Conservation (phyloP, 2,797 vertebrate species). For the Leuciscus waleckii region DNA sequence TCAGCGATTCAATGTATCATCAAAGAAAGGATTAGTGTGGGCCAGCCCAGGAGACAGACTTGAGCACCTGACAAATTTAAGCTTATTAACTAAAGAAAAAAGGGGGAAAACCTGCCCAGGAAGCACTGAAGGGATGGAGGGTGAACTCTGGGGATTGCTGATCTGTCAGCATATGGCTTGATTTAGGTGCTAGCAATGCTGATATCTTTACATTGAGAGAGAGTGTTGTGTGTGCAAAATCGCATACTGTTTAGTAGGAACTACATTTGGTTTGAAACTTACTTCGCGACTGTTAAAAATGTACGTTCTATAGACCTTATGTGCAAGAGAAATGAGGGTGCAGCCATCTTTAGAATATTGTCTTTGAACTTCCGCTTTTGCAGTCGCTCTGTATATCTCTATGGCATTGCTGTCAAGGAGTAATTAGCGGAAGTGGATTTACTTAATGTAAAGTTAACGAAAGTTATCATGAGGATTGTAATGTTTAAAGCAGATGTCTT, state of each 20-base stretch:
- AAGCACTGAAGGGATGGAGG: conserved; percentile 47
- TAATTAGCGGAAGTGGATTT: too few species aligned
- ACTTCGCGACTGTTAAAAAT: not conserved
- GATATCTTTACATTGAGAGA: conserved; percentile 1
- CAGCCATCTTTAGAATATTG: too few species aligned
- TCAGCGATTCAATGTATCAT: conserved; percentile 59
- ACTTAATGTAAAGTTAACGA: too few species aligned
- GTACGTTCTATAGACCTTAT: too few species aligned
- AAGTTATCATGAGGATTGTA: too few species aligned
- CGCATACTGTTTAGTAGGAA: not conserved
- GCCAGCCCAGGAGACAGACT: conserved; percentile 57
- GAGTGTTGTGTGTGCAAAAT: not conserved
- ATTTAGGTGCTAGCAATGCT: conserved; percentile 12
- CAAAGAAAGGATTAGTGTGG: conserved; percentile 63
- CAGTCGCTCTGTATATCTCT: too few species aligned
- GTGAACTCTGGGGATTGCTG: conserved; percentile 42
- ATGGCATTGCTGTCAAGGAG: too few species aligned
- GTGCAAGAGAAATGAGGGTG: too few species aligned
- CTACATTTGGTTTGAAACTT: not conserved
- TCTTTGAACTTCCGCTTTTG: too few species aligned
- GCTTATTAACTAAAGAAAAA: conserved; percentile 57
- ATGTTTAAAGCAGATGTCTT: too few species aligned
- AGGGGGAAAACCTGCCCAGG: conserved; percentile 54
- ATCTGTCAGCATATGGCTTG: conserved; percentile 46
- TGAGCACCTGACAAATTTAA: conserved; percentile 65